Conservation (phyloP, 2,113 vertebrate genomes). For the Catharus fuscescens region DNA sequence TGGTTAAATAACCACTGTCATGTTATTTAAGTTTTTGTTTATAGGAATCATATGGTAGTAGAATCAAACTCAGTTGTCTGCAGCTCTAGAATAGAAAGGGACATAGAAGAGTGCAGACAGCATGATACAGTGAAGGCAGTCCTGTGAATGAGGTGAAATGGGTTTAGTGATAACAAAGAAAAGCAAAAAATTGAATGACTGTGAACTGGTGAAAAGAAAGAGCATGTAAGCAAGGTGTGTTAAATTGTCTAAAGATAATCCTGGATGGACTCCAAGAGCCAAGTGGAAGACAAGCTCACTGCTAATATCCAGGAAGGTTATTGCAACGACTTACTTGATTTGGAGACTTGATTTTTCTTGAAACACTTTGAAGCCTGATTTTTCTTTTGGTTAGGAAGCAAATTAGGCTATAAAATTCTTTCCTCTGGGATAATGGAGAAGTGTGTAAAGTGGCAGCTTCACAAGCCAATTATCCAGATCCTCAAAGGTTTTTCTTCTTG, state of each 20-base stretch:
- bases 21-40: neutral
- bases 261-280: neutral
- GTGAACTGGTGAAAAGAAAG: neutral
- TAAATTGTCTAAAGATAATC: neutral
- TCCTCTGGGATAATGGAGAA: neutral
- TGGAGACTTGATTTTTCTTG: neutral
- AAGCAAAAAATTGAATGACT: neutral
- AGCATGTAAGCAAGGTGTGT: neutral
- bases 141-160: neutral
- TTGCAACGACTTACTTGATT: neutral
- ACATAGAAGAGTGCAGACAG: neutral
- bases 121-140: neutral
- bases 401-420: neutral
- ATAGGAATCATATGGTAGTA: neutral
- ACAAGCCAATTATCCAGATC: neutral
- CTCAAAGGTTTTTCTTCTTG: neutral
- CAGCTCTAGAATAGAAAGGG: neutral
- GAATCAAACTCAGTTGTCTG: neutral
- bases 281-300: neutral
- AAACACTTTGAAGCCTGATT: neutral
- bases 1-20: accelerated
- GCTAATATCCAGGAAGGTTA: neutral
- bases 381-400: neutral
- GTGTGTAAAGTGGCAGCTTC: neutral
- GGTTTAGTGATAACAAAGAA: neutral